phyloP scores from a whole-genome alignment of 2,797 vertebrate genomes.

The Vespertilio murinus region DNA sequence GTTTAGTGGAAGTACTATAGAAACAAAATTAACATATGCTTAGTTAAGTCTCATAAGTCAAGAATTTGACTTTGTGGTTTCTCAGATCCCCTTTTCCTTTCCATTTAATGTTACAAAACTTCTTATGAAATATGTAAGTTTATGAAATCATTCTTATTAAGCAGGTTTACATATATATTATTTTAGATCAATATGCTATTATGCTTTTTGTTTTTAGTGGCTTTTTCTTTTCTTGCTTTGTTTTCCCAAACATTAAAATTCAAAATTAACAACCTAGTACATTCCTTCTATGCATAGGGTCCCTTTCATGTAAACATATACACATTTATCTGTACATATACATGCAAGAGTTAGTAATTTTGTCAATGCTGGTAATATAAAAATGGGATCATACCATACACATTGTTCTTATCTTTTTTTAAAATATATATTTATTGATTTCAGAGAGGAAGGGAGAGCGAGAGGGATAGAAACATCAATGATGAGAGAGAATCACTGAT shows the following conservation, averaged over 20 bases:
- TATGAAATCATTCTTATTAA: constrained; percentile 40
- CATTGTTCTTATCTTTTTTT: not conserved
- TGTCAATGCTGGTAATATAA: not conserved
- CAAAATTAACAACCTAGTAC: not conserved
- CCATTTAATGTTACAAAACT: not conserved
- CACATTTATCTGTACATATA: not conserved
- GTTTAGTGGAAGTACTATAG: constrained; percentile 80
- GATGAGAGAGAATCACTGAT: not conserved
- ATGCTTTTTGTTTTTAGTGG: not conserved
- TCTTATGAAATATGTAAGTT: not conserved
- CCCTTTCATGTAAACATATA: not conserved
- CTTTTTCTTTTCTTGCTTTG: not conserved
- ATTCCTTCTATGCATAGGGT: not conserved
- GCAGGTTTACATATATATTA: constrained; percentile 4
- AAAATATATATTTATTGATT: not conserved
- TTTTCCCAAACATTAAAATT: constrained; percentile 9
- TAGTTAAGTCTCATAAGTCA: constrained; percentile 38
- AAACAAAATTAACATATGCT: constrained; percentile 43
- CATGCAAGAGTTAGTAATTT: constrained; percentile 9
- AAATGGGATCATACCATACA: not conserved
- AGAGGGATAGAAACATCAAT: not conserved
- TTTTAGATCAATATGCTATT: not conserved
- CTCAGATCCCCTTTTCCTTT: not conserved
- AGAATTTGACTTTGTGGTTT: constrained; percentile 4
- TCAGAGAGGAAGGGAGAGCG: not conserved